A percentile compares a stretch with the other conserved stretches of the same genome.
Evolutionary conservation across 2,888 invertebrate genomes (phyloP).

Genomic region (Agapostemon virescens): DNA sequence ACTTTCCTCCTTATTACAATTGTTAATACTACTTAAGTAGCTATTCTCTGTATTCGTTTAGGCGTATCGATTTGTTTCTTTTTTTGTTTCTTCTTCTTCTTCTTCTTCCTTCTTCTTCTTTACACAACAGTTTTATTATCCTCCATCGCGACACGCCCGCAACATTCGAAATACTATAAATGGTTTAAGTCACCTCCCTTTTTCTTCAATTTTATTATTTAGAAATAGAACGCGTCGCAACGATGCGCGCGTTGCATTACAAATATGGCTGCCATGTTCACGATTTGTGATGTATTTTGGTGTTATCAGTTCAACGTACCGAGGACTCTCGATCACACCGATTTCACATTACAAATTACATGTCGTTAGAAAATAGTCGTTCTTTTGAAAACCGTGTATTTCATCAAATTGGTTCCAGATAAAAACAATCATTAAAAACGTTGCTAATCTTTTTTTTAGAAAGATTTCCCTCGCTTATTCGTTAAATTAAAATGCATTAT

Average conservation of each 20-base stretch:
- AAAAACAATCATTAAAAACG: constrained; percentile 23
- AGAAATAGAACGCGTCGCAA: constrained; percentile 53
- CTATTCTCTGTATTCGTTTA: constrained; percentile 52
- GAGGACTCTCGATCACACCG: constrained; percentile 31
- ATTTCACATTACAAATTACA: constrained; percentile 13
- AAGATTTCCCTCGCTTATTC: constrained; percentile 16
- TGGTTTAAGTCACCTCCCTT: constrained; percentile 65
- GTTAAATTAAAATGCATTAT: constrained; percentile 36
- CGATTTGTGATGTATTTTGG: constrained; percentile 68
- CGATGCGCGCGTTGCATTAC: constrained; percentile 44
- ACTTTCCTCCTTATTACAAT: constrained; percentile 55
- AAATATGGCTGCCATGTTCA: constrained; percentile 71
- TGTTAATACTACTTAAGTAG: constrained; percentile 67
- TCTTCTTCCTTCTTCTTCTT: too few relatives aligned
- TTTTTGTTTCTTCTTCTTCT: too few relatives aligned
- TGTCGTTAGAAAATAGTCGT: constrained; percentile 17
- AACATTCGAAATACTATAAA: constrained; percentile 69
- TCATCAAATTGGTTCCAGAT: constrained; percentile 14
- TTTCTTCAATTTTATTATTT: constrained; percentile 53
- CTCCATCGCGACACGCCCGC: constrained; percentile 32
- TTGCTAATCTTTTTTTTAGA: constrained; percentile 1
- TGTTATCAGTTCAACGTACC: constrained; percentile 42
- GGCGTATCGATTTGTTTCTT: constrained; percentile 45
- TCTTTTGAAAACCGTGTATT: constrained; percentile 3
- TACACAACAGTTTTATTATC: constrained; percentile 16